Evolutionary conservation across 2,888 invertebrate species (phyloP).

Genomic region (Pharmacophagus antenor): DNA sequence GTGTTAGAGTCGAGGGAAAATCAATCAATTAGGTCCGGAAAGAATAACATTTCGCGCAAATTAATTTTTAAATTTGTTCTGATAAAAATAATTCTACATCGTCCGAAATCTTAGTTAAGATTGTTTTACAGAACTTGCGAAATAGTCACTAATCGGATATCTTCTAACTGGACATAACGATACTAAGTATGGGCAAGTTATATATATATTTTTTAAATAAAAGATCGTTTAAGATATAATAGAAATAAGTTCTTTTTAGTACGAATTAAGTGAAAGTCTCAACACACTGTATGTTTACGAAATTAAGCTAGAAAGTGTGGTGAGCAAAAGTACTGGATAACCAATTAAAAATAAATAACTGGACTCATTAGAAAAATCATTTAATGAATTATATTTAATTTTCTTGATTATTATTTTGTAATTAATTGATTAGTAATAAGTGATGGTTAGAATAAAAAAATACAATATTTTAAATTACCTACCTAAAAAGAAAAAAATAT

Average conservation of each 20-base stretch:
- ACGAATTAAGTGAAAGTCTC: constrained; percentile 19
- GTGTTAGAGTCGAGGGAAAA: neutral
- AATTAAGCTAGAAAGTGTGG: constrained; percentile 14
- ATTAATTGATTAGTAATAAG: neutral
- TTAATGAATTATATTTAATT: neutral
- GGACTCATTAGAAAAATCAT: neutral
- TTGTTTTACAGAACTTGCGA: neutral
- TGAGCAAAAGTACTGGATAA: constrained; percentile 5
- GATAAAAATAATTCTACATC: neutral
- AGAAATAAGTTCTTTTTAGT: neutral
- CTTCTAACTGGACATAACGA: too few relatives aligned
- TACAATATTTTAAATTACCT: too few relatives aligned
- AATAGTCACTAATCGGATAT: neutral
- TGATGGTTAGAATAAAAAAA: neutral
- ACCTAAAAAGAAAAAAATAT: too few relatives aligned
- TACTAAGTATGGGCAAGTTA: too few relatives aligned
- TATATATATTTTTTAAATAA: too few relatives aligned
- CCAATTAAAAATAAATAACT: constrained; percentile 9
- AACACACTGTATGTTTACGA: constrained; percentile 2
- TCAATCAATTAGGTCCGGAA: neutral
- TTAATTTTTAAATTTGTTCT: neutral
- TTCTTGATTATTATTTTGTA: neutral
- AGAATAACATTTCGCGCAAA: neutral
- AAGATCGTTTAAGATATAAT: neutral
- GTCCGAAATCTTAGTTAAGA: too few relatives aligned